Evolutionary conservation across 2,113 vertebrate species (phyloP).

Genomic region (Crocuta crocuta): DNA sequence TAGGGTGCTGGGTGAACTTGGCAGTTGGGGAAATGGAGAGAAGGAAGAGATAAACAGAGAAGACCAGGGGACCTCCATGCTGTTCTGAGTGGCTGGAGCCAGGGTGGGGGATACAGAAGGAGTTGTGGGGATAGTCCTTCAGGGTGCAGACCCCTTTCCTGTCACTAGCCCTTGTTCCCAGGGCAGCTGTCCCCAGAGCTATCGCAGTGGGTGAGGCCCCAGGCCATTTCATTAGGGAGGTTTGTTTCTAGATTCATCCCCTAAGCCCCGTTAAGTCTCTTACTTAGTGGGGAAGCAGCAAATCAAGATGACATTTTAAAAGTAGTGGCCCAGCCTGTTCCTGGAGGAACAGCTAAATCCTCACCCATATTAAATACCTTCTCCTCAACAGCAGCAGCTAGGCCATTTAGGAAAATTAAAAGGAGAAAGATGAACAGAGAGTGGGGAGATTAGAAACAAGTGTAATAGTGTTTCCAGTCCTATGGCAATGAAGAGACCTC

Average conservation of each 20-base stretch:
- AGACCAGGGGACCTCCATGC: background rate
- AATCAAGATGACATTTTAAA: slow-evolving; percentile 91
- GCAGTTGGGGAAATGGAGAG: background rate
- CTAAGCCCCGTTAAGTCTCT: slow-evolving; percentile 87
- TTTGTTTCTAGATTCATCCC: slow-evolving; percentile 83
- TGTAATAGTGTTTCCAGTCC: slow-evolving; percentile 85
- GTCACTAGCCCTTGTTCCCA: slow-evolving; percentile 50
- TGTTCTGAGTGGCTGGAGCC: background rate
- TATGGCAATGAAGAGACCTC: slow-evolving; percentile 82
- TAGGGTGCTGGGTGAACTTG: background rate
- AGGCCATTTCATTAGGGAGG: slow-evolving; percentile 86
- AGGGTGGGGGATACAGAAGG: background rate
- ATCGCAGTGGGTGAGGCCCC: background rate
- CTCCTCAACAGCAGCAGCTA: slow-evolving; percentile 83
- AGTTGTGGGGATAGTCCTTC: background rate
- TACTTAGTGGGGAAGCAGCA: slow-evolving; percentile 85
- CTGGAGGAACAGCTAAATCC: slow-evolving; percentile 89
- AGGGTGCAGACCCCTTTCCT: slow-evolving; percentile 35
- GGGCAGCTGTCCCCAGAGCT: slow-evolving; percentile 58
- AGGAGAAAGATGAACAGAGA: slow-evolving; percentile 84
- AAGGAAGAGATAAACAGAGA: background rate
- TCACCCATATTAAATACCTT: slow-evolving; percentile 89
- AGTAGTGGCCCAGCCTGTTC: slow-evolving; percentile 78
- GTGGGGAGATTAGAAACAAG: slow-evolving; percentile 84
- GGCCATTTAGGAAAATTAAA: slow-evolving; percentile 92